Percentiles rank a stretch among this genome's conserved stretches.
Conservation (phyloP, 2,113 vertebrate genomes). For the Mormyrus lacerda region DNA sequence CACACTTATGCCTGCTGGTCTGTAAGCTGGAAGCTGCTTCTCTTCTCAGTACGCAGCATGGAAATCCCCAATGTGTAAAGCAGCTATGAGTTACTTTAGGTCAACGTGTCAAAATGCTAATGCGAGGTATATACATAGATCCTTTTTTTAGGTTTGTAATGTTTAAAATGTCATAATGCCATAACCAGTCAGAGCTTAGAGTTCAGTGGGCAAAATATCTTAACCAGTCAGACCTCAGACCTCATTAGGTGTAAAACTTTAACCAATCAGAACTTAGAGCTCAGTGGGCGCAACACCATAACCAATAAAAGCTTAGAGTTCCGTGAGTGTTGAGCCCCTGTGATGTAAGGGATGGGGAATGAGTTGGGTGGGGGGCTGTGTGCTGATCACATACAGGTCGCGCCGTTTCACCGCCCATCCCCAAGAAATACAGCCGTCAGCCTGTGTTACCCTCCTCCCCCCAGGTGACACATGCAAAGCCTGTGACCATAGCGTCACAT, state of each 20-base stretch:
- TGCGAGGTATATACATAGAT: neutral
- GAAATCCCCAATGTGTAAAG: neutral
- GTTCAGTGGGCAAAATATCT: no score
- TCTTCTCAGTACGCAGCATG: neutral
- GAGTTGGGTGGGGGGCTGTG: no score
- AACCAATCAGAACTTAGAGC: neutral
- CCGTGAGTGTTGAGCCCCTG: neutral
- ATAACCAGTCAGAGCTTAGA: neutral
- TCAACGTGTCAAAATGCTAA: neutral
- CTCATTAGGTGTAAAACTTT: neutral
- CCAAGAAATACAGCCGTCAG: no score
- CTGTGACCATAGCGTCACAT: neutral
- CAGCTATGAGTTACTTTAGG: neutral
- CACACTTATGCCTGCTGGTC: neutral
- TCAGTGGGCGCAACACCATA: neutral
- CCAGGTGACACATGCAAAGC: neutral
- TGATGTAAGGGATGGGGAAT: no score
- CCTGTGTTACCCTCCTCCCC: no score
- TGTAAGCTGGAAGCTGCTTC: neutral
- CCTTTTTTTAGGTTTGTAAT: neutral
- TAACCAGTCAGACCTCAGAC: neutral
- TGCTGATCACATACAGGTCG: no score
- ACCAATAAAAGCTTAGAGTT: neutral
- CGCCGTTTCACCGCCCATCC: no score
- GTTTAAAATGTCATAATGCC: neutral